Conservation (phyloP, 2,113 vertebrate species). For the Clarias batrachus region DNA sequence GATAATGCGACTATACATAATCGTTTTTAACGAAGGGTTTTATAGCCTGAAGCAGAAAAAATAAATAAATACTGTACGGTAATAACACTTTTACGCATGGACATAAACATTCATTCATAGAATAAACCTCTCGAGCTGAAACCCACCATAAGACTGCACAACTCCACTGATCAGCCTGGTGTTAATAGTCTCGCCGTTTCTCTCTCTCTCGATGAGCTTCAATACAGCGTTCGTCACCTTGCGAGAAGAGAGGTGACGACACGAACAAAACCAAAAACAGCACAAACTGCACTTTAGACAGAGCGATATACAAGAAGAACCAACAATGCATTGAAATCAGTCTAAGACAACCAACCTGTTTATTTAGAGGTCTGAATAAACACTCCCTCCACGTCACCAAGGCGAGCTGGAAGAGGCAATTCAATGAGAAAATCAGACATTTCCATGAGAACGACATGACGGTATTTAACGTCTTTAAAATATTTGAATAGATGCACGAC, state of each 20-base stretch:
- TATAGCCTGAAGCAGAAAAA: not conserved
- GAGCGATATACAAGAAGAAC: not conserved
- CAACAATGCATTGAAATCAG: not conserved
- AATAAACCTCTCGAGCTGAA: not conserved
- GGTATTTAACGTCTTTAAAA: not conserved
- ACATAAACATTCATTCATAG: not conserved
- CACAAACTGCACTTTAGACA: not conserved
- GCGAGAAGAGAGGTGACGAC: not conserved
- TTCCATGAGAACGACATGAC: not conserved
- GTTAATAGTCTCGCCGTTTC: constrained; percentile 98
- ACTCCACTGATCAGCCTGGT: constrained; percentile 97
- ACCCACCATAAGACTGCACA: constrained; percentile 93
- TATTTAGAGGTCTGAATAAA: constrained; percentile 97
- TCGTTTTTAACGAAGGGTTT: not conserved
- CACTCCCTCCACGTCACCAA: constrained; percentile 98
- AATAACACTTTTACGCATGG: not conserved
- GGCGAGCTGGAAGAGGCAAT: constrained; percentile 65
- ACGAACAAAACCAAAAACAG: no score
- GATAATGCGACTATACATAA: not conserved
- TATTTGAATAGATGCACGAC: not conserved
- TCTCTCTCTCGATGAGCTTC: constrained; percentile 96
- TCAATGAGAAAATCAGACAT: not conserved
- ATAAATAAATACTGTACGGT: not conserved
- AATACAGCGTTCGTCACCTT: constrained; percentile 98
- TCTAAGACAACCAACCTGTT: constrained; percentile 77